Base-by-base conservation (phyloP, 2,888 invertebrate genomes). In the Galeruca laticollis region DNA sequence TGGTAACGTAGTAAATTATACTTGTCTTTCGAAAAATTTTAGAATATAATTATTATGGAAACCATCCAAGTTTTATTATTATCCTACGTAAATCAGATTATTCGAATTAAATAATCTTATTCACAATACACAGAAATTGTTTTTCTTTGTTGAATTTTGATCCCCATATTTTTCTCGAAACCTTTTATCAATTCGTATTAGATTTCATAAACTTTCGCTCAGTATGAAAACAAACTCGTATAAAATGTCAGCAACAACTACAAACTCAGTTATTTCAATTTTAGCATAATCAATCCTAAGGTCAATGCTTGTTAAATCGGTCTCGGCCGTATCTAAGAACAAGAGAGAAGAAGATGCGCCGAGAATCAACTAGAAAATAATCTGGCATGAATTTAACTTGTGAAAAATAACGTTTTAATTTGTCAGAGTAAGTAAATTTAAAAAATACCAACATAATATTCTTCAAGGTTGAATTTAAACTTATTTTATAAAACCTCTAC, bases 241-340 rank as follows among this genome's bases (percentile, higher is more conserved):
- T 13, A 43, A 15, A n/a, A 43, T n/a, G 43, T 43, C 26, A 26
- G 2, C 26, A 43, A 43, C 43, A 43, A 15, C 43, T 43, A n/a
- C n/a, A n/a, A 43, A 43, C 43, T 43, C 6, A n/a, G 15, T 43
- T 15, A 15, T n/a, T 43, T 43, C 43, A n/a, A 43, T n/a, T 43
- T 43, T 43, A n/a, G n/a, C 15, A 15, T 43, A 43, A 43, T 15
- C 43, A 43, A 43, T 43, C 43, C n/a, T 43, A 43, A 43, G 43
- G 43, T 43, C 43, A 43, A 43, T n/a, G 15, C 4, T 43, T 43
- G 43, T 15, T 40, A 15, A n/a, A 43, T 43, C 43, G 43, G 43
- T 43, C 43, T 43, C 15, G 43, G n/a, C 43, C n/a, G 43, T n/a
- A 43, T 15, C n/a, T n/a, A 5, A 6, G n/a, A 43, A 43, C 2